Base-by-base conservation (phyloP, 2,113 vertebrate genomes). In the Falcunculus frontatus region DNA sequence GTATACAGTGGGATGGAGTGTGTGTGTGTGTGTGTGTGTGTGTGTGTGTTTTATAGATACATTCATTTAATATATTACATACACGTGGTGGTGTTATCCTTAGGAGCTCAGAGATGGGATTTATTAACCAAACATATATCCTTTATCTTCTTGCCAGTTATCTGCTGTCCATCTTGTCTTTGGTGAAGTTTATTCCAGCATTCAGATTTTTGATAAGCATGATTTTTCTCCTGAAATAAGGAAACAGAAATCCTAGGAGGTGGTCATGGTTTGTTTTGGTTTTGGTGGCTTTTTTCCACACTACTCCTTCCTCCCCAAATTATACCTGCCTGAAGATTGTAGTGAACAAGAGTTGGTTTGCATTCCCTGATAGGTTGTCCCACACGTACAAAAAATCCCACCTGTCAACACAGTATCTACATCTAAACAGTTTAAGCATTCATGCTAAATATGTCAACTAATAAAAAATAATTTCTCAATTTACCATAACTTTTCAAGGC, bases 221-320 rank as follows among this genome's bases (percentile, higher is more conserved):
- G 0, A 35, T 55, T 89, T 86, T 55, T 44, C 4, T 73, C 1
- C 20, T 42, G 33, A 52, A 92, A 55, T 12, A 46, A 5, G 1
- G 23, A 73, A 78, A 42, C 9, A 30, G 18, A 44, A 56, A 60
- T 37, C 33, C n/a, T 60, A 23, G 7, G 7, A 72, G 2, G 6
- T 20, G 10, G 22, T 65, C 12, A 35, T 59, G 1, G 3, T 53
- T 70, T 53, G 6, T 25, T 69, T 60, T 46, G 3, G 3, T 53
- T 46, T 87, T 46, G 4, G 4, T 39, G 22, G 2, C 4, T 4
- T 39, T 49, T 70, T 37, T 25, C 11, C 4, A 30, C 8, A 18
- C 17, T 27, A 4, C 1, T 50, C 2, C 21, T 76, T 17, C 13
- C 4, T 73, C 8, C 0, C 1, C 8, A 26, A 4, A 16, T 44